A percentile compares a stretch with the other conserved stretches of the same genome.
These are phyloP conservation scores for Andrena minutula DNA, from an alignment of 2,888 invertebrate species.

Conservation along the genomic window DNA sequence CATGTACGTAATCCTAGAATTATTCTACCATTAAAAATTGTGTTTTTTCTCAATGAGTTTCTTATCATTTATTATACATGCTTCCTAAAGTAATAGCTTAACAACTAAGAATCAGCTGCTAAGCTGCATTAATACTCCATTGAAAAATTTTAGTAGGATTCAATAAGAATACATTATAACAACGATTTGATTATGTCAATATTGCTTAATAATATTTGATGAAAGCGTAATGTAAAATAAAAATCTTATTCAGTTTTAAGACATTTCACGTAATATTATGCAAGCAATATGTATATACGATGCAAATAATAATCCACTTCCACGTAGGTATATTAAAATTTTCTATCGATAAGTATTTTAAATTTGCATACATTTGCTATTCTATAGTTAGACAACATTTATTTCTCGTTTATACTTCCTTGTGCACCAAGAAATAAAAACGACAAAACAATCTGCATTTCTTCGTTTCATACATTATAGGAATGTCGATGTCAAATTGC, in stretches of 20 bases:
- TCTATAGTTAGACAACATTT: slow-evolving; percentile 14
- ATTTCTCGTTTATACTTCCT: slow-evolving; percentile 13
- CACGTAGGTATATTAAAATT: slow-evolving; percentile 4
- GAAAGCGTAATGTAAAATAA: slow-evolving; percentile 44
- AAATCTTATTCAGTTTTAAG: slow-evolving; percentile 5
- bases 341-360: slow-evolving; percentile 9
- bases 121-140: slow-evolving; percentile 31
- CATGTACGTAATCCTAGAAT: slow-evolving; percentile 38
- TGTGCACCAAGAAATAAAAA: slow-evolving; percentile 21
- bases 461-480: background rate
- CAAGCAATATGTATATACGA: slow-evolving; percentile 30
- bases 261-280: slow-evolving; percentile 22
- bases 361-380: slow-evolving; percentile 1
- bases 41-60: slow-evolving; percentile 34
- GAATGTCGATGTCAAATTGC: slow-evolving; percentile 10
- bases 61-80: slow-evolving; percentile 55
- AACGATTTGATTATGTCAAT: slow-evolving; percentile 40
- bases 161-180: slow-evolving; percentile 27
- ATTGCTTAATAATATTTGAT: slow-evolving; percentile 49
- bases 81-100: slow-evolving; percentile 57
- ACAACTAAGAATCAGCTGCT: slow-evolving; percentile 43
- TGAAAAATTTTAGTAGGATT: slow-evolving; percentile 43
- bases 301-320: slow-evolving; percentile 22
- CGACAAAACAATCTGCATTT: slow-evolving; percentile 7
- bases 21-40: slow-evolving; percentile 63